Conservation (phyloP, 2,113 vertebrate genomes). For the Rutilus rutilus region DNA sequence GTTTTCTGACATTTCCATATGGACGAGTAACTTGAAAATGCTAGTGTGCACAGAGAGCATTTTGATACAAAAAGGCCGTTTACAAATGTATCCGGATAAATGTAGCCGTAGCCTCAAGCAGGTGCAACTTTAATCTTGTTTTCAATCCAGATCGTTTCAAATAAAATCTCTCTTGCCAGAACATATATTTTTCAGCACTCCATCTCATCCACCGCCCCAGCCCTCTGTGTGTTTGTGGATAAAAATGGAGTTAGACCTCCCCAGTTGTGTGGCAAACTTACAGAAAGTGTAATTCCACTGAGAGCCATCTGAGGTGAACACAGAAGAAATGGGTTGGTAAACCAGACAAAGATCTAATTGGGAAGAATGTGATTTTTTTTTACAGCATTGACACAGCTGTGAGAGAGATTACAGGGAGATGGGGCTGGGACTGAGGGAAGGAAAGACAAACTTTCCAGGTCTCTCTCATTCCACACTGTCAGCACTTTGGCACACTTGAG, state of each 20-base stretch:
- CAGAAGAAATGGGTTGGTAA: conserved; percentile 24
- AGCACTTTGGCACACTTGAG: conserved; percentile 43
- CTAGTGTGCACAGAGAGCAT: too few relatives aligned
- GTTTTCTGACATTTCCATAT: too few relatives aligned
- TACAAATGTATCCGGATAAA: too few relatives aligned
- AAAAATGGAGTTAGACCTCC: conserved; percentile 6
- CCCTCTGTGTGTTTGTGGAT: background rate
- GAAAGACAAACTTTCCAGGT: conserved; percentile 51
- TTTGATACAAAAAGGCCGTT: too few relatives aligned
- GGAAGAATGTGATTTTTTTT: conserved; percentile 21
- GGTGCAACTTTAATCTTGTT: background rate
- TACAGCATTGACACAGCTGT: conserved; percentile 50
- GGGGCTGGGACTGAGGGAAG: background rate
- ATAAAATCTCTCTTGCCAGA: conserved; percentile 1
- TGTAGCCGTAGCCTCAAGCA: background rate
- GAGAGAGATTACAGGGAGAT: conserved; percentile 32
- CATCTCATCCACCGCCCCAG: background rate
- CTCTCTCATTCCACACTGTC: conserved; percentile 49
- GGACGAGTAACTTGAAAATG: too few relatives aligned
- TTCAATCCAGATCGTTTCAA: background rate
- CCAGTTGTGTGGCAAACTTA: conserved; percentile 1
- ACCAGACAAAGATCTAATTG: conserved; percentile 43
- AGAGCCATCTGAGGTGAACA: conserved; percentile 10
- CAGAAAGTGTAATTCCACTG: conserved; percentile 14
- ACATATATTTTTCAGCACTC: background rate